Evolutionary conservation across 2,797 vertebrate genomes (phyloP), one percentile per base, ranked within the genome.

Genomic region (Loris lydekkerianus): DNA sequence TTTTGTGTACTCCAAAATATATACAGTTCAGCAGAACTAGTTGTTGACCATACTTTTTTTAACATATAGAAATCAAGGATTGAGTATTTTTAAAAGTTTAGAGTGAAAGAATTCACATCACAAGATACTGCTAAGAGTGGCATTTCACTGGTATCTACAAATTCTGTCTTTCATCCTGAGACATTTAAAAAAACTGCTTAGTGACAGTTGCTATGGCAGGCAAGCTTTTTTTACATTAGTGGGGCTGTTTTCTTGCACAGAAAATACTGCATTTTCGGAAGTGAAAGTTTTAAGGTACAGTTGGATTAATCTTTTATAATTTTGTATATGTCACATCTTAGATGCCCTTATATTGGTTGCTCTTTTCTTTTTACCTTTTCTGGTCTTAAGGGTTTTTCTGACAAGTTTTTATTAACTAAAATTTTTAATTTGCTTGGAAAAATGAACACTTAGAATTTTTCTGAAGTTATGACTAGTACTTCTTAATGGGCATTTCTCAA

Each of bases 361-460:
- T 70, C 80, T 63, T 91, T 90, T 89, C 2, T 96, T 94, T 92
- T 89, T 92, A 86, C 25, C 60, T 17, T 95, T 96, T 77, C 29
- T 95, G 56, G 31, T 80, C 49, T 96, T 96, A 9, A 43, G 37
- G 56, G 49, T 53, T 89, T 94, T 94, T 92, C 72, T 91, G 67
- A 81, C 34, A 58, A 56, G 7, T 85, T 97, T 96, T 97, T 94
- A 73, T 96, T 93, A 96, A 40, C 73, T 87, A 85, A 85, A 96
- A 92, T 65, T 93, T 97, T 94, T 94, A 96, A 92, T 95, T 37
- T 97, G 56, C 69, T 93, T 96, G 61, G 53, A 81, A 96, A 95
- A 93, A 60, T 78, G 53, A 97, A 49, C 60, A 58, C 60, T 96
- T 93, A 80, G 10, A 93, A 76, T 96, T 97, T 93, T 96, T 95